Base-by-base conservation (phyloP, 2,888 invertebrate genomes). In the Aproaerema taeniolella region DNA sequence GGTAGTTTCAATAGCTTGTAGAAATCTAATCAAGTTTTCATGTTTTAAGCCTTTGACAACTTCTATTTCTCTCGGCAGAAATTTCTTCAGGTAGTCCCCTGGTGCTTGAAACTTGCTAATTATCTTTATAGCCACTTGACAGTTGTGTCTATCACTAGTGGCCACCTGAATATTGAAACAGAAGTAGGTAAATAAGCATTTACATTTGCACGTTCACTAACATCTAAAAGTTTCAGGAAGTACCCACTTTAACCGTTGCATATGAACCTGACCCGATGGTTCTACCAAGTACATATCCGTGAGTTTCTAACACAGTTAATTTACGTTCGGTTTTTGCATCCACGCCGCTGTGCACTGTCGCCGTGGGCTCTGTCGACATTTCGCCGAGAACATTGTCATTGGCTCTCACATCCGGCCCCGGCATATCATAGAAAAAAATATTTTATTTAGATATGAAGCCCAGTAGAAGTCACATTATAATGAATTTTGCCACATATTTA, bases 1-100 rank as follows among this genome's bases (percentile, higher is more conserved):
- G 35, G 93, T 94, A 1, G 94, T 94, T 87, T 95, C 95, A 45
- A 95, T 94, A 25, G 94, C 93, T 76, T 95, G 94, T 52, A 93
- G 88, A 67, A 94, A 95, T 48, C 92, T 87, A 61, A 95, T 94
- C 35, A 95, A 79, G 74, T 94, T 93, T 38, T 91, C 90, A 86
- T 95, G 95, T 60, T 91, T 91, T 42, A 95, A 73, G 12, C 93
- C 92, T 74, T 93, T 94, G 0, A 95, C 94, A 11, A 94, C 93
- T 72, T 94, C 92, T 47, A 95, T 93, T 85, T 95, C 95, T 50
- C 94, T 88, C 0, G 94, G 94, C 39, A 95, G 70, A 68, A 94
- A 95, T 77, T 93, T 94, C 62, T 90, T 91, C 25, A 94, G 81
- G 63, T 94, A 94, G 67, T 94, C 93, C n/a, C 91, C 86, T 0